Evolutionary conservation across 2,113 vertebrate genomes (phyloP).

Genomic region (Brachyistius frenatus): DNA sequence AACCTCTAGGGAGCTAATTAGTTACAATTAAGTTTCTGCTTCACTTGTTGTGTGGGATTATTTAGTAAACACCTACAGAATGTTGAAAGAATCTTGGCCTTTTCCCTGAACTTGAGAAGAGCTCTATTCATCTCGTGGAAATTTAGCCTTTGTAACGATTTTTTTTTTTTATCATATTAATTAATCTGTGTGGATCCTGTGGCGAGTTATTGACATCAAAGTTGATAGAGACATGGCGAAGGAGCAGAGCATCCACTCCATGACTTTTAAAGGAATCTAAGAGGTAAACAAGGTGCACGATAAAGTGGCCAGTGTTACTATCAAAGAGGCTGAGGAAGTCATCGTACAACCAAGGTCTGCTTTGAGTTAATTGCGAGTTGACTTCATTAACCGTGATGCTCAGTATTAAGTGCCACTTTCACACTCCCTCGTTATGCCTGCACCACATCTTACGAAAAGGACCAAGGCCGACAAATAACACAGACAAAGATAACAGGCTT

Average conservation of each 20-base stretch:
- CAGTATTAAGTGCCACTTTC: conserved; percentile 51
- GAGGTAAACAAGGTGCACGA: conserved; percentile 49
- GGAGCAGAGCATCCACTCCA: conserved; percentile 21
- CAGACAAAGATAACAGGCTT: conserved; percentile 8
- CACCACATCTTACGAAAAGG: conserved; percentile 9
- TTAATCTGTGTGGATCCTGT: conserved; percentile 69
- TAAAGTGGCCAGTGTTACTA: conserved; percentile 41
- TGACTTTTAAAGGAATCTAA: conserved; percentile 37
- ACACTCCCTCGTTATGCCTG: conserved; percentile 41
- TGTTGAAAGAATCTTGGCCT: conserved; percentile 82
- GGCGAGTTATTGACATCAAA: conserved; percentile 74
- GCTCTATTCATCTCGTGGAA: conserved; percentile 69
- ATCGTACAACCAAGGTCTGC: conserved; percentile 56
- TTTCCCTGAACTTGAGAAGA: conserved; percentile 79
- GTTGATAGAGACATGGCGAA: conserved; percentile 51
- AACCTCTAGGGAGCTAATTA: conserved; percentile 88
- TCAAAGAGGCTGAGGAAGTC: conserved; percentile 44
- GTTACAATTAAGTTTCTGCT: conserved; percentile 88
- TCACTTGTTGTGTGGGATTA: conserved; percentile 87
- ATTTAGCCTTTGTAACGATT: conserved; percentile 58
- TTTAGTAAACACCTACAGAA: conserved; percentile 87
- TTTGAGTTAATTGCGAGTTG: conserved; percentile 69
- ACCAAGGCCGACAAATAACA: conserved; percentile 35
- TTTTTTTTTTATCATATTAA: conserved; percentile 67
- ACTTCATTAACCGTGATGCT: conserved; percentile 77